These are phyloP conservation scores for Sesamia nonagrioides DNA, from an alignment of 1,140 invertebrate genomes.

Conservation along the genomic window DNA sequence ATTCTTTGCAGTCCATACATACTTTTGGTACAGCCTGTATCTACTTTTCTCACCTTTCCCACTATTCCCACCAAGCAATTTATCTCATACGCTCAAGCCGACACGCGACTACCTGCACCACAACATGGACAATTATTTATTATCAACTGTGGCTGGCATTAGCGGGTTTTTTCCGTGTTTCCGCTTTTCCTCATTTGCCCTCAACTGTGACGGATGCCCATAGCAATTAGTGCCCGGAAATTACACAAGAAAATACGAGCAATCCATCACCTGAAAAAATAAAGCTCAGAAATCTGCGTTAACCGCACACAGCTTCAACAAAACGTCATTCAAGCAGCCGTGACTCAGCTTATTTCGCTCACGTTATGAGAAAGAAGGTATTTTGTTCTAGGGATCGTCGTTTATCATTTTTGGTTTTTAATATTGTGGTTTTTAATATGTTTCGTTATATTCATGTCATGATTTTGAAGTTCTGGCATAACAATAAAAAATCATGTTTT, in stretches of 20 bases:
- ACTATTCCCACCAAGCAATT: not conserved
- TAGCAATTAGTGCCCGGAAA: conserved; percentile 84
- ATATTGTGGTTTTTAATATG: not conserved
- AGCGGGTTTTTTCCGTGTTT: conserved; percentile 66
- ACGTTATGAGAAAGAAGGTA: conserved; percentile 18
- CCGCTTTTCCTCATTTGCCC: conserved; percentile 56
- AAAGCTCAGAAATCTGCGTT: conserved; percentile 79
- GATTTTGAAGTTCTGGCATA: no score
- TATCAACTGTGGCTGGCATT: conserved; percentile 55
- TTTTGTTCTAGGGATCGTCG: conserved; percentile 33
- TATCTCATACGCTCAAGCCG: conserved; percentile 1
- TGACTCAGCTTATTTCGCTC: conserved; percentile 61
- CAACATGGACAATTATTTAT: conserved; percentile 52
- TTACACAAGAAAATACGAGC: conserved; percentile 82
- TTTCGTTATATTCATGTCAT: not conserved
- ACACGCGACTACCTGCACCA: conserved; percentile 31
- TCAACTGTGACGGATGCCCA: conserved; percentile 75
- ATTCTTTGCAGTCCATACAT: no score
- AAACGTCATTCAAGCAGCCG: conserved; percentile 70
- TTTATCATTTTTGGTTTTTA: conserved; percentile 41
- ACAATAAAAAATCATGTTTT: no score
- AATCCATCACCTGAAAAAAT: conserved; percentile 85
- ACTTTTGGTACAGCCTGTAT: no score
- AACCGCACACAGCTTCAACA: conserved; percentile 62
- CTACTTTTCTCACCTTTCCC: not conserved